phyloP scores from a whole-genome alignment of 2,113 vertebrate genomes.

The Notarius lentiginosus region DNA sequence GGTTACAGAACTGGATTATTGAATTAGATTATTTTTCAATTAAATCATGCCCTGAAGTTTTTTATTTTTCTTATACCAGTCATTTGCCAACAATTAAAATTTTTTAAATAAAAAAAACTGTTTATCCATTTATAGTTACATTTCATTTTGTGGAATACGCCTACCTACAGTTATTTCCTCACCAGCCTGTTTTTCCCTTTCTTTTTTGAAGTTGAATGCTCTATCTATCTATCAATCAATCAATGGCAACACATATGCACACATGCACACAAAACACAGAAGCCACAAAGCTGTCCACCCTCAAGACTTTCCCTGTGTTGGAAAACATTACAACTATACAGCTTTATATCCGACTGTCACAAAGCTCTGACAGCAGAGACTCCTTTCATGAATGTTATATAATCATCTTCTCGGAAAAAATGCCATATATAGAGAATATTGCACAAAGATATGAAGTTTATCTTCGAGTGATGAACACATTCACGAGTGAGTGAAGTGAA shows the following conservation, averaged over 20 bases:
- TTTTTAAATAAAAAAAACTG: not conserved
- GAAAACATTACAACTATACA: not conserved
- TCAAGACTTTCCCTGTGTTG: not conserved
- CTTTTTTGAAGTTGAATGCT: no score
- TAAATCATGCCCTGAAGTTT: not conserved
- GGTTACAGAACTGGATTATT: not conserved
- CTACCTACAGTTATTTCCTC: not conserved
- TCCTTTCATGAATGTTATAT: not conserved
- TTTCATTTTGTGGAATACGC: not conserved
- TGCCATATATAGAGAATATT: no score
- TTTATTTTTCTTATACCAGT: not conserved
- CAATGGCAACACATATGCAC: no score
- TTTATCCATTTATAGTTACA: not conserved
- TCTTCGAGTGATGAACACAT: no score
- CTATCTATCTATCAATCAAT: no score
- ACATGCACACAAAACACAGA: not conserved
- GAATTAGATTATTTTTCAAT: not conserved
- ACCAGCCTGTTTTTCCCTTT: not conserved
- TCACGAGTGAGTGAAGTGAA: no score
- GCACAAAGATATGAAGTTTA: no score
- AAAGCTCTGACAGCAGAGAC: not conserved
- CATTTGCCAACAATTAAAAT: not conserved
- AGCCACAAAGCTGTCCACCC: not conserved
- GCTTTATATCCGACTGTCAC: not conserved
- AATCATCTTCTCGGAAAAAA: not conserved